These are phyloP conservation scores for Psilopsiagon aymara DNA, from an alignment of 2,113 vertebrate species.

Conservation along the genomic window DNA sequence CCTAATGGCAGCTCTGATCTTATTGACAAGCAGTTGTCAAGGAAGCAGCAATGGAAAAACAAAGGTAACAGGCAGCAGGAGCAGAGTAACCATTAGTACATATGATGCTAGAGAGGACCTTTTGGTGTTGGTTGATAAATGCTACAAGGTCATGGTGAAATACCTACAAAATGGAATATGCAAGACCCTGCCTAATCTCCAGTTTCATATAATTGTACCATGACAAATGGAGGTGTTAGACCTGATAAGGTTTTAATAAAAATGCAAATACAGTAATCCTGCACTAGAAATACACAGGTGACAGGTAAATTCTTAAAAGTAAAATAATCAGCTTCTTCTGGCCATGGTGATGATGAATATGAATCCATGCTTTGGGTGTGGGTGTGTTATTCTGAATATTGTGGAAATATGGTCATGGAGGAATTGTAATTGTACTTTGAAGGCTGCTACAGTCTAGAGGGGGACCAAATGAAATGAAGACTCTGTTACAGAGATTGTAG, in stretches of 20 bases:
- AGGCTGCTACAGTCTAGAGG: not conserved
- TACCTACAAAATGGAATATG: not conserved
- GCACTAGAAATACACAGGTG: not conserved
- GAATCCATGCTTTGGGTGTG: not conserved
- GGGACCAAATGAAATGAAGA: not conserved
- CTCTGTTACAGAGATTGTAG: accelerated
- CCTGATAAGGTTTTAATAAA: slow-evolving; percentile 73
- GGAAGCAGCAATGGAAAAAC: not conserved
- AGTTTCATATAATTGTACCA: slow-evolving; percentile 27
- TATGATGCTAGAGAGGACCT: not conserved
- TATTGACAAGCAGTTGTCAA: not conserved
- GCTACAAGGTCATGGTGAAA: not conserved
- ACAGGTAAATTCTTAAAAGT: not conserved
- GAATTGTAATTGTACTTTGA: not conserved
- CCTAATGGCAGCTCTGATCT: not conserved
- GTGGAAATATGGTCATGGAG: not conserved
- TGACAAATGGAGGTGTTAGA: slow-evolving; percentile 62
- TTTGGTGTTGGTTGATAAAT: slow-evolving; percentile 11
- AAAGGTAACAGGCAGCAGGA: not conserved
- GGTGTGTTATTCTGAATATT: not conserved
- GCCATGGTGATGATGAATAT: not conserved
- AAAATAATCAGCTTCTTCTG: not conserved
- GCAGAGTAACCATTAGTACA: not conserved
- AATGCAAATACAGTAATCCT: slow-evolving; percentile 67
- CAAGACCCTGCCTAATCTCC: slow-evolving; percentile 24